These are phyloP conservation scores for Pachycephala philippinensis DNA, from an alignment of 2,113 vertebrate genomes.

Conservation along the genomic window DNA sequence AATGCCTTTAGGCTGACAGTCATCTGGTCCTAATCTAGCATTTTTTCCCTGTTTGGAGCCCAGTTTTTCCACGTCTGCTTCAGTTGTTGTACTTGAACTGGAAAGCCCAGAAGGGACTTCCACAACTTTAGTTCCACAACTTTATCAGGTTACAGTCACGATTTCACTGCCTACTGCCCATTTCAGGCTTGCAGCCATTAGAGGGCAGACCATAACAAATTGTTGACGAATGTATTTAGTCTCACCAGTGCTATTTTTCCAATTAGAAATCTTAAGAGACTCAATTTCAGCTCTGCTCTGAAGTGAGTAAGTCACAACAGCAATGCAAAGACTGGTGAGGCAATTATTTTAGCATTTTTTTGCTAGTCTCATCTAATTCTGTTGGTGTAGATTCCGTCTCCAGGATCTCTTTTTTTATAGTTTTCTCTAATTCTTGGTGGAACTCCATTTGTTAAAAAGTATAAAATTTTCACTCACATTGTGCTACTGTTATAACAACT, in stretches of 20 bases:
- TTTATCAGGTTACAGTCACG: not conserved
- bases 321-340: not conserved
- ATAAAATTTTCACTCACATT: not conserved
- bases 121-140: not conserved
- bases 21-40: not conserved
- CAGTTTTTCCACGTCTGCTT: not conserved
- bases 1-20: not conserved
- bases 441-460: not conserved
- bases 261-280: not conserved
- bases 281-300: not conserved
- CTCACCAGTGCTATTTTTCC: not conserved
- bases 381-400: not conserved
- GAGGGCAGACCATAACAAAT: slow-evolving; percentile 27
- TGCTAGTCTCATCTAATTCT: not conserved
- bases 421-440: not conserved
- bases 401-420: not conserved
- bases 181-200: slow-evolving; percentile 11
- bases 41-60: not conserved
- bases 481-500: not conserved
- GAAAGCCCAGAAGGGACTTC: not conserved
- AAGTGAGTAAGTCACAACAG: not conserved
- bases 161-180: not conserved
- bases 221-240: not conserved
- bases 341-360: not conserved
- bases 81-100: not conserved